Base-by-base conservation (phyloP, 2,113 vertebrate genomes). In the Coptodon rendalli region DNA sequence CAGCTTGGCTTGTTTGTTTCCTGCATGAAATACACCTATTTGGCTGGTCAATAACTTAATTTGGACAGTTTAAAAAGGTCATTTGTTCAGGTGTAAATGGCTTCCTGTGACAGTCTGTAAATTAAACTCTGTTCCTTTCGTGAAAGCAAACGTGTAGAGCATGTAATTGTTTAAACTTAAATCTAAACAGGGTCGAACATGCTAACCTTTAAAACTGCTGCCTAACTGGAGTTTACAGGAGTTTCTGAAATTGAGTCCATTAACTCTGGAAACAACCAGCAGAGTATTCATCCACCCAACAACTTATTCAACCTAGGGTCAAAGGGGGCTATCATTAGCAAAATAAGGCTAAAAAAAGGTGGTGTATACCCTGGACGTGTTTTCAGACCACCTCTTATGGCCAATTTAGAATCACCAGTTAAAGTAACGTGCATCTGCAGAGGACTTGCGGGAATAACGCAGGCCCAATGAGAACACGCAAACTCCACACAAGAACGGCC, bases 21-120 rank as follows among this genome's bases (percentile, higher is more conserved):
- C 43, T 76, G 17, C 71, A 50, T 78, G 71, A 78, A 78, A 50
- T 78, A 50, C 6, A 52, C 45, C 17, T 78, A 31, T 76, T 19
- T 76, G 68, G 16, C 43, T 31, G 71, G 9, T 50, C 71, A 50
- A 50, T 76, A 4, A 76, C 24, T 50, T 76, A 3, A 76, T 76
- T 19, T 31, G 71, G 14, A 76, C 43, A 76, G 24, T 29, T 48
- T 12, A 19, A 19, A 31, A 29, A 31, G 1, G 16, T 50, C 6
- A 50, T 12, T 76, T 48, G 9, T 31, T 50, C 16, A 76, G 43
- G 40, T 48, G 43, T 16, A 76, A 76, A 48, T 3, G 68, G 43
- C 40, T 76, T 76, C 14, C 68, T 7, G 14, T 76, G 68, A 29
- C 71, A 48, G 40, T 56, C 34, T 61, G 43, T 38, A 22, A 82